These are phyloP conservation scores for Antitype chi DNA, from an alignment of 2,888 invertebrate species.

Conservation along the genomic window DNA sequence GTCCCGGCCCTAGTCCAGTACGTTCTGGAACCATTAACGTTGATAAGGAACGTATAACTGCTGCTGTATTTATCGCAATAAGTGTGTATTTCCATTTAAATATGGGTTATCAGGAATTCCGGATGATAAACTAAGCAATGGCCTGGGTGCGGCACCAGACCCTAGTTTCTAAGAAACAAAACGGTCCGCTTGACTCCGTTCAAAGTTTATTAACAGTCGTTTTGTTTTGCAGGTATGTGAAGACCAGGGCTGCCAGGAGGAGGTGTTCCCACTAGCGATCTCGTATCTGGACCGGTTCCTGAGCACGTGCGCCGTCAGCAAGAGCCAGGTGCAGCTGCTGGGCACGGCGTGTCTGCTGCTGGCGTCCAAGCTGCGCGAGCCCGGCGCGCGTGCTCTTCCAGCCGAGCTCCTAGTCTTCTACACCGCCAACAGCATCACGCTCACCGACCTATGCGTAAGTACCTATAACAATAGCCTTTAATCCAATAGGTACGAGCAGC, in stretches of 20 bases:
- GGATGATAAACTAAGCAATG: slow-evolving; percentile 81
- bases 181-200: slow-evolving; percentile 31
- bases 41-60: slow-evolving; percentile 76
- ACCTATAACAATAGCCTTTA: slow-evolving; percentile 36
- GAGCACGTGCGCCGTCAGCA: slow-evolving; percentile 95
- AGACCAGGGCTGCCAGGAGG: slow-evolving; percentile 97
- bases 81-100: slow-evolving; percentile 84
- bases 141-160: slow-evolving; percentile 75
- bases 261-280: slow-evolving; percentile 97
- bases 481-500: slow-evolving; percentile 19
- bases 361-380: slow-evolving; percentile 98
- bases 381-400: slow-evolving; percentile 93
- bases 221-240: slow-evolving; percentile 95
- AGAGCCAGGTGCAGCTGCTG: slow-evolving; percentile 97
- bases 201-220: slow-evolving; percentile 52
- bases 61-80: slow-evolving; percentile 84
- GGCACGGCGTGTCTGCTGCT: slow-evolving; percentile 98
- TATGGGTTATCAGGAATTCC: slow-evolving; percentile 90
- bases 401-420: slow-evolving; percentile 96
- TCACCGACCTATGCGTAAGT: slow-evolving; percentile 97
- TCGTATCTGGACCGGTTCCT: slow-evolving; percentile 98
- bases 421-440: slow-evolving; percentile 97
- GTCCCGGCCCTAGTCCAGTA: slow-evolving; percentile 66
- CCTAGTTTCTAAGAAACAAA: slow-evolving; percentile 69
- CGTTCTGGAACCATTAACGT: slow-evolving; percentile 66